Base-by-base conservation (phyloP, 2,888 invertebrate species). In the Halocaridina rubra region DNA sequence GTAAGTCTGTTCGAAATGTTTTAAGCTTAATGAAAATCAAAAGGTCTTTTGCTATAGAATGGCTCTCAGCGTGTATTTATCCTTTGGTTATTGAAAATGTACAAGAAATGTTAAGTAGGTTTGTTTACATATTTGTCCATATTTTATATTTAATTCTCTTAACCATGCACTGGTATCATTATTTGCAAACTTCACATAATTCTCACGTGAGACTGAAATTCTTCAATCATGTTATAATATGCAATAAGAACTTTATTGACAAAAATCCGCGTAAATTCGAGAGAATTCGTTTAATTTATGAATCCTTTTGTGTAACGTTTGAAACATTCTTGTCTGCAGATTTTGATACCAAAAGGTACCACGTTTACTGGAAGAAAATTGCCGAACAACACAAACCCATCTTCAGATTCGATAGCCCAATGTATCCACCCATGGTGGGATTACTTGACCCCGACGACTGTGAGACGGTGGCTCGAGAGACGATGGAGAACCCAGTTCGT, bases 381-480 rank as follows among this genome's bases (percentile, higher is more conserved):
- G 7, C 33, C 13, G 32, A 71, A 57, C 61, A 80, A 16, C 80
- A 64, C 32, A 84, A 84, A 4, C 72, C 79, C 3, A 39, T 80
- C 0, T 30, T 84, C 30, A 76, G 72, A 22, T 3, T 86, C 1
- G 29, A 77, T 5, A 77, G 22, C 19, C 86, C 84, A 7, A 30
- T 39, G 19, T 39, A 39, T 10, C 78, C 76, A 22, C 30, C 57
- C 10, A 7, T 71, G 4, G 78, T 84, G 2, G 32, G 19, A n/a
- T 32, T 82, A 3, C 27, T 33, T 7, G 91, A 92, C 89, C 92
- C 92, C 0, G 91, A 92, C n/a, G 92, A 92, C 88, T 91, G 93
- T 61, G 91, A 92, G 88, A 90, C 88, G 4, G 88, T 92, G 22
- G 91, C 90, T 85, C 89, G 90, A 80, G 88, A 89, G 32, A 92